phyloP scores from a whole-genome alignment of 53 echinoderm and acorn worm genomes.

The Crossaster papposus region DNA sequence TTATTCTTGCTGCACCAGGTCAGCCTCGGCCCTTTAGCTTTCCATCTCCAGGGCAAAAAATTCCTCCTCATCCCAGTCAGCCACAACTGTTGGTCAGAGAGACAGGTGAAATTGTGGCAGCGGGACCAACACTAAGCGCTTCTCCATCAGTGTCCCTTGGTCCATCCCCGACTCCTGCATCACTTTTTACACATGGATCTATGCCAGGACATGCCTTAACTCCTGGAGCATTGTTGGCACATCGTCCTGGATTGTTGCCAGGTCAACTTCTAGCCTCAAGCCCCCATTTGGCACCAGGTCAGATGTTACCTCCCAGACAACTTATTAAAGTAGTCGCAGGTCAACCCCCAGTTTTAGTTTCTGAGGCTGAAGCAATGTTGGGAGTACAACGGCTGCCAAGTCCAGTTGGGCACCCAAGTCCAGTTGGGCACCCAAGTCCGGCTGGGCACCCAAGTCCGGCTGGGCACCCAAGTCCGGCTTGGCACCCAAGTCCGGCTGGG shows the following conservation, averaged over 20 bases:
- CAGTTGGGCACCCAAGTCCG: background rate
- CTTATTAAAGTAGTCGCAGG: slow-evolving; percentile 37
- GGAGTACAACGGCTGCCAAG: slow-evolving; percentile 14
- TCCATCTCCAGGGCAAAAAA: slow-evolving; percentile 8
- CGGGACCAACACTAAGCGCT: slow-evolving; percentile 5
- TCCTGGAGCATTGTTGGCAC: slow-evolving; percentile 25
- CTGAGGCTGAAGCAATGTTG: slow-evolving; percentile 21
- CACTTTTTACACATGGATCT: slow-evolving; percentile 1
- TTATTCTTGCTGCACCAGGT: slow-evolving; percentile 26
- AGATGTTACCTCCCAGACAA: slow-evolving; percentile 46
- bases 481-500: too few species aligned
- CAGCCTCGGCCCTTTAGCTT: slow-evolving; percentile 24
- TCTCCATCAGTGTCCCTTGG: slow-evolving; percentile 32
- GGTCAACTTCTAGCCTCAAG: slow-evolving; percentile 15
- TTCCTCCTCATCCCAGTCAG: slow-evolving; percentile 17
- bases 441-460: too few species aligned
- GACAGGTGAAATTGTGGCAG: slow-evolving; percentile 1
- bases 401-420: background rate
- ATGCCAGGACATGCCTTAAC: slow-evolving; percentile 19
- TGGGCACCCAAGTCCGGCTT: too few species aligned
- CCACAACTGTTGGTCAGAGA: slow-evolving; percentile 25
- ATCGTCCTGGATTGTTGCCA: slow-evolving; percentile 39
- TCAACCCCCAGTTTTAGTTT: slow-evolving; percentile 34
- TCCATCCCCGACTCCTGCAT: slow-evolving; percentile 30
- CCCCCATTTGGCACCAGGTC: slow-evolving; percentile 19